Percentiles rank a stretch among this genome's conserved stretches.
phyloP scores from a whole-genome alignment of 2,888 invertebrate species.

The Strigamia maritima region DNA sequence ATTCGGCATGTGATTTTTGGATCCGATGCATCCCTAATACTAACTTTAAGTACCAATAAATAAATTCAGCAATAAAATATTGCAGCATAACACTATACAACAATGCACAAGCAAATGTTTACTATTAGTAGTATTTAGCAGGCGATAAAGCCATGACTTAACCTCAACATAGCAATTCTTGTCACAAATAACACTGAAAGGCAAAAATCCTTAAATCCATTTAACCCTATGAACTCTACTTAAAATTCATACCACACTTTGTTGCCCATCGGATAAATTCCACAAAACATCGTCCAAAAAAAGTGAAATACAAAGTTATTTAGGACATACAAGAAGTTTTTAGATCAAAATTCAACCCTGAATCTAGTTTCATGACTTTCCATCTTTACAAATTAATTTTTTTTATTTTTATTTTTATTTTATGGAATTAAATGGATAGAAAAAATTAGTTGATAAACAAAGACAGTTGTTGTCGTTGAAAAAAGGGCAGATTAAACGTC shows the following conservation, averaged over 20 bases:
- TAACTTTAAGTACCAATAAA: too few species aligned
- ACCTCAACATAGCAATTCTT: background rate
- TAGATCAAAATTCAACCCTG: too few species aligned
- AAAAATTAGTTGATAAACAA: background rate
- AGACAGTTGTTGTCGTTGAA: background rate
- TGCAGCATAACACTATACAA: too few species aligned
- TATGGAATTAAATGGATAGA: background rate
- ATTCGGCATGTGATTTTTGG: too few species aligned
- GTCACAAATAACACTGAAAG: background rate
- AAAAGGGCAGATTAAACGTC: background rate
- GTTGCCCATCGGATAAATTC: background rate
- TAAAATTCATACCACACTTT: background rate
- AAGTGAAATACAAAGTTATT: conserved; percentile 8
- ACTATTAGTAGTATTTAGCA: too few species aligned
- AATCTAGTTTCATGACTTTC: too few species aligned
- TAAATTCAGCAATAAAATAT: too few species aligned
- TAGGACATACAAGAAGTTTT: background rate
- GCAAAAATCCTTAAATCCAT: background rate
- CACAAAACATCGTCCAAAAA: background rate
- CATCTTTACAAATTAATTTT: too few species aligned
- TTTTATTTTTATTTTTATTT: too few species aligned
- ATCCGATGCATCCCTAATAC: too few species aligned
- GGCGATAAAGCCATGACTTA: too few species aligned
- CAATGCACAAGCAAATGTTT: too few species aligned
- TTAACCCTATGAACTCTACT: background rate